Base-by-base conservation (phyloP, 2,888 invertebrate species). In the Metallyticus violacea region DNA sequence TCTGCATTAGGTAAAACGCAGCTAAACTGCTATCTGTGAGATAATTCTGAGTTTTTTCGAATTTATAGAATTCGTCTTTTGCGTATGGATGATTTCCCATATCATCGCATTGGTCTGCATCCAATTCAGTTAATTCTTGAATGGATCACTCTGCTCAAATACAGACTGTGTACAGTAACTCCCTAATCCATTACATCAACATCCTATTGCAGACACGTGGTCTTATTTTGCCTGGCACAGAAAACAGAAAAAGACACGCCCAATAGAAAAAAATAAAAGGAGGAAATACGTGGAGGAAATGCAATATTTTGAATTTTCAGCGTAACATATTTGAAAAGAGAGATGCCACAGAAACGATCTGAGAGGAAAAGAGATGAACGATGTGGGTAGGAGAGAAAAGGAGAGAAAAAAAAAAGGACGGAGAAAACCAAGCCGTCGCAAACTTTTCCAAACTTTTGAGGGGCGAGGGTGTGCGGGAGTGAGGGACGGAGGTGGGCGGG, bases 371-470 rank as follows among this genome's bases (percentile, higher is more conserved):
- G 40, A 62, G 40, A 62, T 62, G 40, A 62, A 62, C 40, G 40
- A 15, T 62, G 40, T 62, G 40, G 90, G 27, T 79, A 30, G n/a
- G 7, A 29, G n/a, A 81, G 81, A 22, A 40, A 25, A 29, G 81
- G 9, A 25, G 9, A 40, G 81, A 15, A 30, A 15, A 15, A 40
- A 25, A n/a, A 26, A 26, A 40, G 29, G 5, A 26, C 22, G 29
- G 81, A 40, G 30, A 25, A 81, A 40, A 40, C 40, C 40, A 62
- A 62, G 15, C 40, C 81, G 62, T 81, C 77, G 25, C 76, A 85
- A 85, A 85, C 85, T 85, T 85, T 85, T 81, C 62, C 81, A 77
- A 85, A 85, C 85, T 85, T 85, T 85, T 77, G 40, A 79, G 62
- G 86, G 28, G 40, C 79, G n/a, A 15, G 29, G 79, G 77, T 79